Base-by-base conservation (phyloP, 2,113 vertebrate species). In the Beaufortia kweichowensis region DNA sequence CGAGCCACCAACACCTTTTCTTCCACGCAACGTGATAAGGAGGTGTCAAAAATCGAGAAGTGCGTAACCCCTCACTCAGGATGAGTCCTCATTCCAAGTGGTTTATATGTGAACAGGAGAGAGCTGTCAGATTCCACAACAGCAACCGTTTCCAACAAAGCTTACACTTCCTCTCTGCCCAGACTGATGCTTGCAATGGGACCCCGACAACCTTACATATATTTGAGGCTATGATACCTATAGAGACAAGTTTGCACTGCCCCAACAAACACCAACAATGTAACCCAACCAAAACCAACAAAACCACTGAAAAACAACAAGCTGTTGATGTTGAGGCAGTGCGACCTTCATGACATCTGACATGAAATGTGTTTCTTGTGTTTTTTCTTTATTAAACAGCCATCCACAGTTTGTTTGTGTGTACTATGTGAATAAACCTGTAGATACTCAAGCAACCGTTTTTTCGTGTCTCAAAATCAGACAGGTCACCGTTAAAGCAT, bases 41-140 rank as follows among this genome's bases (percentile, higher is more conserved):
- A 96, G 95, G 95, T 95, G 95, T 95, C 23, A 21, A 93, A 90
- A 89, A 3, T 88, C 87, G 90, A 91, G 92, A 91, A 91, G 91
- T 91, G 91, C 90, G 90, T 90, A 89, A 82, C 84, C 91, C 86
- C 85, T 92, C 90, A 91, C 92, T 92, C 92, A 88, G 87, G 87
- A 87, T 81, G 85, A 86, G 87, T 89, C 86, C 82, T 90, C 88
- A 77, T 80, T 88, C 87, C 84, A 90, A 86, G 90, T 90, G 90
- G 89, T 87, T 81, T 86, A 82, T 81, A 79, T 89, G 81, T 84
- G 87, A 84, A 82, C 83, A 9, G 48, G 78, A 86, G 85, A 81
- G 79, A 88, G 89, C 90, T 90, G 90, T 89, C 87, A 92, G 87
- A 91, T 92, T 91, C 90, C 87, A 79, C 77, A 86, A 81, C 77